These are phyloP conservation scores for Ectropis grisescens DNA, from an alignment of 1,140 invertebrate genomes.

Conservation along the genomic window DNA sequence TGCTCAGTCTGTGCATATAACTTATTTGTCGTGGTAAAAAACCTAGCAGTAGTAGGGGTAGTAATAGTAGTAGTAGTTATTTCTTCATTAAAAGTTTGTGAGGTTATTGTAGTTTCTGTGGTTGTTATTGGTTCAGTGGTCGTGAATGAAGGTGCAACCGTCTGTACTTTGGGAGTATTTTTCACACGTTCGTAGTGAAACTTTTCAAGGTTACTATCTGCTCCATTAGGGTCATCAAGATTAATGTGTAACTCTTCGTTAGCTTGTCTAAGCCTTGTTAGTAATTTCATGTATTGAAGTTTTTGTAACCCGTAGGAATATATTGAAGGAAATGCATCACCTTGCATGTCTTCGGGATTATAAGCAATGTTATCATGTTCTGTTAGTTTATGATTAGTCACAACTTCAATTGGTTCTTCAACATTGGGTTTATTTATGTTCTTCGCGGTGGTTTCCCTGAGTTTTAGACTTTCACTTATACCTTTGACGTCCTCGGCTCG, in stretches of 20 bases:
- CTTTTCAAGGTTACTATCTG: slow-evolving; percentile 30
- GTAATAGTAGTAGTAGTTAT: slow-evolving; percentile 10
- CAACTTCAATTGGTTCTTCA: slow-evolving; percentile 15
- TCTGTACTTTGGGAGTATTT: slow-evolving; percentile 3
- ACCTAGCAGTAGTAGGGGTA: too few relatives aligned
- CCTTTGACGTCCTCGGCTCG: too few relatives aligned
- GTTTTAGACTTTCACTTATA: too few relatives aligned
- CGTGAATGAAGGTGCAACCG: not conserved
- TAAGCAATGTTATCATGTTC: slow-evolving; percentile 39
- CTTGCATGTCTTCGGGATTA: slow-evolving; percentile 54
- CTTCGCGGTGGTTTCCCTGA: too few relatives aligned
- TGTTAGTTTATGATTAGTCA: slow-evolving; percentile 5
- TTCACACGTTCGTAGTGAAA: slow-evolving; percentile 37
- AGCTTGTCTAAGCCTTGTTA: slow-evolving; percentile 38
- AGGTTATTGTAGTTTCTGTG: slow-evolving; percentile 1
- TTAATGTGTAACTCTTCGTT: slow-evolving; percentile 47
- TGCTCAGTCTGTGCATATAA: slow-evolving; percentile 25
- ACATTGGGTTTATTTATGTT: slow-evolving; percentile 3
- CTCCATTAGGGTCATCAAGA: slow-evolving; percentile 31
- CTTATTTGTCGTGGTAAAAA: slow-evolving; percentile 17
- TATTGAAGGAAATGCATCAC: slow-evolving; percentile 56
- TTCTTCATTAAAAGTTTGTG: slow-evolving; percentile 12
- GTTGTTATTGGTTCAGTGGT: not conserved
- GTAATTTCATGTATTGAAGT: slow-evolving; percentile 48
- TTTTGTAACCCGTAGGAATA: slow-evolving; percentile 53